Conservation (phyloP, 2,797 vertebrate species). For the Ctenochaetus hawaiiensis region DNA sequence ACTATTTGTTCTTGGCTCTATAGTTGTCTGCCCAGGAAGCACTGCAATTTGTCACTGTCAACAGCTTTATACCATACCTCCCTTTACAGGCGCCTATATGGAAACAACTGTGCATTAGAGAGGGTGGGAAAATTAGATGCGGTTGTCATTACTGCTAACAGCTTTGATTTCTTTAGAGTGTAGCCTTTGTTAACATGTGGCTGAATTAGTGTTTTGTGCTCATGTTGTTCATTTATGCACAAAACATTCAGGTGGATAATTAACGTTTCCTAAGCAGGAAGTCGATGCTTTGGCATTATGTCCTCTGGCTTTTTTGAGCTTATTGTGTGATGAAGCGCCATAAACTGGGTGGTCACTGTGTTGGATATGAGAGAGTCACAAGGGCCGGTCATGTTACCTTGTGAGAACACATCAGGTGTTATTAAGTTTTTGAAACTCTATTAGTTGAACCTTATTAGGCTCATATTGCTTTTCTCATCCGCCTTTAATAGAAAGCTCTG, state of each 20-base stretch:
- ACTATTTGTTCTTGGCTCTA: constrained; percentile 62
- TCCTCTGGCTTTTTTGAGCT: constrained; percentile 11
- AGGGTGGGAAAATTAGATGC: constrained; percentile 21
- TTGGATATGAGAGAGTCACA: constrained; percentile 31
- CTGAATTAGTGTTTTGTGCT: background rate
- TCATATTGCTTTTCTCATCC: constrained; percentile 36
- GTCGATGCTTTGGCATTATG: background rate
- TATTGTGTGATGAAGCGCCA: constrained; percentile 29
- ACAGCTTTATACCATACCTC: constrained; percentile 20
- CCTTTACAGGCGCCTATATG: constrained; percentile 8
- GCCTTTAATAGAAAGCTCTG: constrained; percentile 22
- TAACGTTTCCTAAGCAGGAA: background rate
- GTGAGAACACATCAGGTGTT: constrained; percentile 36
- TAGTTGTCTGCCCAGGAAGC: constrained; percentile 42
- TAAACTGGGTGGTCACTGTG: constrained; percentile 5
- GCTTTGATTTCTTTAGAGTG: constrained; percentile 52
- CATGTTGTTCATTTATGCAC: background rate
- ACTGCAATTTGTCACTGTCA: constrained; percentile 74
- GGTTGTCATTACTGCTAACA: constrained; percentile 25
- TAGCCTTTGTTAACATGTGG: constrained; percentile 12
- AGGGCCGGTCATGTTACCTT: constrained; percentile 26
- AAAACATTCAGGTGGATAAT: background rate
- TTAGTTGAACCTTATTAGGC: constrained; percentile 37
- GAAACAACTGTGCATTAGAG: constrained; percentile 39
- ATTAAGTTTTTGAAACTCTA: constrained; percentile 39